Conservation (phyloP, 2,797 vertebrate genomes). For the Danio tinwini region DNA sequence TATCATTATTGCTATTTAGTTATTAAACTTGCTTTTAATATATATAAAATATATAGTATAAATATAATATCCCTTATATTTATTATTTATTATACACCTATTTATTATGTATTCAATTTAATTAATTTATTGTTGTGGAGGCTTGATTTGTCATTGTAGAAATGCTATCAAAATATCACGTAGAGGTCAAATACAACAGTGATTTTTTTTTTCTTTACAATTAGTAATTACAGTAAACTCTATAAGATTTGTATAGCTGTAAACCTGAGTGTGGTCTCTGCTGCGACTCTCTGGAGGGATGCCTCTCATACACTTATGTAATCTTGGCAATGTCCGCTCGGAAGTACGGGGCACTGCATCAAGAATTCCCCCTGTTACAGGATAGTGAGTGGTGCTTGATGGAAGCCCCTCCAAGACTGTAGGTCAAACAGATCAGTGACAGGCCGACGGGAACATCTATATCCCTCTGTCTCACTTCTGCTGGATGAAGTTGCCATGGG, state of each 20-base stretch:
- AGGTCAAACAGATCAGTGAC: conserved; percentile 79
- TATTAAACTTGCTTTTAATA: too few relatives aligned
- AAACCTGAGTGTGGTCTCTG: conserved; percentile 28
- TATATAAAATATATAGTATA: too few relatives aligned
- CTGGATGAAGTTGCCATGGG: conserved; percentile 68
- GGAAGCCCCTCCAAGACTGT: conserved; percentile 61
- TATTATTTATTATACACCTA: too few relatives aligned
- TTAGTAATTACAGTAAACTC: too few relatives aligned
- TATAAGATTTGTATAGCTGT: conserved; percentile 23
- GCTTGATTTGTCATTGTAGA: not conserved
- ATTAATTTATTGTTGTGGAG: not conserved
- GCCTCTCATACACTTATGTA: conserved; percentile 61
- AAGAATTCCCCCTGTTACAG: conserved; percentile 64
- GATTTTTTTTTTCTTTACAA: not conserved
- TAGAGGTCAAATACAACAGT: not conserved
- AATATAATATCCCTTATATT: too few relatives aligned
- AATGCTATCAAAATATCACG: not conserved
- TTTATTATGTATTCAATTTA: not conserved
- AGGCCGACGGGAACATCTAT: conserved; percentile 67
- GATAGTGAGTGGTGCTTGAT: conserved; percentile 51
- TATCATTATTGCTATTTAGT: too few relatives aligned
- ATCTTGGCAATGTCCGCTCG: conserved; percentile 55
- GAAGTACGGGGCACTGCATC: conserved; percentile 57
- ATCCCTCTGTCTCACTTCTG: conserved; percentile 53
- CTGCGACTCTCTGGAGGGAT: conserved; percentile 46